Evolutionary conservation across 2,113 vertebrate genomes (phyloP).

Genomic region (Apteryx mantelli): DNA sequence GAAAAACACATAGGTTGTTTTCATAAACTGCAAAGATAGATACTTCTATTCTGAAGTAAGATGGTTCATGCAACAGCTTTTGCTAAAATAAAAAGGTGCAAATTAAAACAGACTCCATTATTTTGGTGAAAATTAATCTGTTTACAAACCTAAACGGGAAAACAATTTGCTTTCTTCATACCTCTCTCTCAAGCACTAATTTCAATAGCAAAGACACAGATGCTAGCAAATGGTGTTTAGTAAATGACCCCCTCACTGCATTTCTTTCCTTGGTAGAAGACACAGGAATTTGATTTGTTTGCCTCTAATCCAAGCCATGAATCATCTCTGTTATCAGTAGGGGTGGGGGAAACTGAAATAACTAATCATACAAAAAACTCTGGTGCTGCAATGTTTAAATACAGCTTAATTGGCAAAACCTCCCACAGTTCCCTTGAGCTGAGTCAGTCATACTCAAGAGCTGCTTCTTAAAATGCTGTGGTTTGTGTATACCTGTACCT

Average conservation of each 20-base stretch:
- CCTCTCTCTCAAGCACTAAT: not conserved
- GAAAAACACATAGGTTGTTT: not conserved
- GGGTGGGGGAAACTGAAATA: not conserved
- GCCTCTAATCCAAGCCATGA: not conserved
- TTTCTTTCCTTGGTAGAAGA: not conserved
- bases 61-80: not conserved
- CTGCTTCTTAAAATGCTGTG: not conserved
- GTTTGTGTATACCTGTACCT: not conserved
- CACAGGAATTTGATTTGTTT: not conserved
- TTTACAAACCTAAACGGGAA: not conserved
- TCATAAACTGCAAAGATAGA: not conserved
- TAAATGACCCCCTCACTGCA: not conserved
- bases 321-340: not conserved
- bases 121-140: slow-evolving; percentile 13
- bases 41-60: not conserved
- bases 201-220: not conserved
- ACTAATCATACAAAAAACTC: accelerated
- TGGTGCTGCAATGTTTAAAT: not conserved
- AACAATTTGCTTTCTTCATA: not conserved
- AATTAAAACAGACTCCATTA: slow-evolving; percentile 15
- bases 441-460: not conserved
- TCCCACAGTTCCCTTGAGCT: not conserved
- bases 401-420: not conserved
- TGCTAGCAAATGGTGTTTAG: not conserved
- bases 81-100: not conserved